Conservation (phyloP, 2,888 invertebrate species). For the Shargacucullia verbasci region DNA sequence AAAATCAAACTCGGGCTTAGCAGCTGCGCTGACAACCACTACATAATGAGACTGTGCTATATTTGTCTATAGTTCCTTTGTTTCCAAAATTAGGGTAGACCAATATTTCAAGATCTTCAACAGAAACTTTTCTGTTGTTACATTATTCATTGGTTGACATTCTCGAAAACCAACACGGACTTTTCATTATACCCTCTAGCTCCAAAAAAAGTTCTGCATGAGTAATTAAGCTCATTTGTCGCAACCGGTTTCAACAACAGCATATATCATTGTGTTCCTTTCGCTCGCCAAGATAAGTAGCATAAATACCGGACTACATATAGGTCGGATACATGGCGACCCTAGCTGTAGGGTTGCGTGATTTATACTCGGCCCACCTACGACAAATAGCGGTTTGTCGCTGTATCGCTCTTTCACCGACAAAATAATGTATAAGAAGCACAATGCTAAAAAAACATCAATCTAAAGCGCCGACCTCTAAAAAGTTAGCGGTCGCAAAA, state of each 20-base stretch:
- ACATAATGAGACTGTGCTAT: too few relatives aligned
- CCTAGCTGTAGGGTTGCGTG: conserved; percentile 75
- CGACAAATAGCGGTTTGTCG: conserved; percentile 87
- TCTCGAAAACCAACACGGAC: background rate
- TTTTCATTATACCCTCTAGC: conserved; percentile 10
- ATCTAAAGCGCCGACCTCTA: conserved; percentile 52
- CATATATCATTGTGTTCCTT: conserved; percentile 48
- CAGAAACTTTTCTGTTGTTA: too few relatives aligned
- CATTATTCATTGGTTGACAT: too few relatives aligned
- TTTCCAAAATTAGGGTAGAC: too few relatives aligned
- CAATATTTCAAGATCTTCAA: too few relatives aligned
- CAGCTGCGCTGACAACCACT: too few relatives aligned
- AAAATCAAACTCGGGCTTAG: too few relatives aligned
- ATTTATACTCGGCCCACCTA: conserved; percentile 81
- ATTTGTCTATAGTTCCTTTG: too few relatives aligned
- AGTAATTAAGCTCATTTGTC: conserved; percentile 48
- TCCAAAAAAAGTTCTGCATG: conserved; percentile 39
- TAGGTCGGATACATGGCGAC: conserved; percentile 61
- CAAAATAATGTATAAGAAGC: conserved; percentile 79
- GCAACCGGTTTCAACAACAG: conserved; percentile 38
- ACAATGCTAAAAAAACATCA: conserved; percentile 67
- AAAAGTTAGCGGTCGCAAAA: conserved; percentile 57
- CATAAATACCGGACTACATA: conserved; percentile 63
- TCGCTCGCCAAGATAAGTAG: conserved; percentile 54
- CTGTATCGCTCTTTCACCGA: conserved; percentile 81